A percentile compares a stretch with the other conserved stretches of the same genome.
These are phyloP conservation scores for Ciconia nigra DNA, from an alignment of 2,797 vertebrate genomes.

Conservation along the genomic window DNA sequence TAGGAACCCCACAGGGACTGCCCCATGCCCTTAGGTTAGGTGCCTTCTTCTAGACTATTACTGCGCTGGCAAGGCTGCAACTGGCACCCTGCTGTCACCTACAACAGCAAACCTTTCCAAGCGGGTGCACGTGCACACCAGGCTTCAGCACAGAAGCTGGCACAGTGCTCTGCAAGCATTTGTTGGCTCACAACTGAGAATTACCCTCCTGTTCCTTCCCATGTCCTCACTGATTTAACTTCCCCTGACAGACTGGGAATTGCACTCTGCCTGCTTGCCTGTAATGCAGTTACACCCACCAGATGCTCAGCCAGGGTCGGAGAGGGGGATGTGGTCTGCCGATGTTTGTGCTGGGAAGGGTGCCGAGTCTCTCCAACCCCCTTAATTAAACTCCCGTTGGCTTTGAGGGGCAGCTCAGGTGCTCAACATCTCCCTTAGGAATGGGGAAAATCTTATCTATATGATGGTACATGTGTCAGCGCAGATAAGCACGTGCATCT, in stretches of 20 bases:
- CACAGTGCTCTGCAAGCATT: rapidly evolving
- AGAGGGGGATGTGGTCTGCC: background rate
- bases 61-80: background rate
- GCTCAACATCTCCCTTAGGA: background rate
- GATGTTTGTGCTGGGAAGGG: background rate
- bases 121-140: background rate
- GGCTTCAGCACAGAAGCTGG: background rate
- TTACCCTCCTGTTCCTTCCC: background rate
- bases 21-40: background rate
- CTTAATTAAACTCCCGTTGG: background rate
- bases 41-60: background rate
- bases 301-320: background rate
- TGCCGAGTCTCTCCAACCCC: background rate
- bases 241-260: background rate
- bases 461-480: rapidly evolving
- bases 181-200: background rate
- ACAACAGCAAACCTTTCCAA: background rate
- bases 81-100: background rate
- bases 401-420: background rate
- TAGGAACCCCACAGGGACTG: background rate
- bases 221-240: constrained; percentile 19
- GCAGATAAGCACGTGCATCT: background rate
- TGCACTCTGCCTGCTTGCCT: background rate
- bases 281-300: background rate
- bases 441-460: background rate